Evolutionary conservation across 1,140 invertebrate genomes (phyloP), one percentile per base, ranked within the genome.

Genomic region (Eciton burchellii): DNA sequence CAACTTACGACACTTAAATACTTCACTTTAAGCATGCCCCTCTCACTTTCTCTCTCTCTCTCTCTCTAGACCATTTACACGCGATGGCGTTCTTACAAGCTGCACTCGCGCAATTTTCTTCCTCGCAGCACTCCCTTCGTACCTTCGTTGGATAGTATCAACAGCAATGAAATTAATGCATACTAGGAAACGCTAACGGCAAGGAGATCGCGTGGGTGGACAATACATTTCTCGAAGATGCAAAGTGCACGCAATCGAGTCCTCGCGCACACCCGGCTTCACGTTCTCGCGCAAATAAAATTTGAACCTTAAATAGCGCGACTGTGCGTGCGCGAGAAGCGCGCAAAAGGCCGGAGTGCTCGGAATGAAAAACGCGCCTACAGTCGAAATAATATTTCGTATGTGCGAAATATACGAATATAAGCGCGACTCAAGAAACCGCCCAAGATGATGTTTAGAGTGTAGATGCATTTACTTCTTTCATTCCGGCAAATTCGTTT

Each of bases 281-380:
- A n/a, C 72, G 62, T 49, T 47, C 81, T 57, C 54, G 84, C 73
- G 59, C 72, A 83, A 87, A 87, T 87, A 87, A 87, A 83, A 87
- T 77, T 87, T 60, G 81, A 62, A 76, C 72, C 85, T 81, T 85
- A 85, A 86, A 86, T 86, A 85, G 85, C 85, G 79, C 72, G 63
- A 70, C 65, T 71, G 85, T 14, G 26, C 2, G n/a, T 14, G 62
- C 76, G 2, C 6, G 35, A 35, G 71, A 86, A 66, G 62, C 81
- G 84, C 72, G 66, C 83, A 83, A 87, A 86, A 86, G 45, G 68
- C 60, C 73, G 68, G n/a, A n/a, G 66, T 24, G 49, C 21, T 29
- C 16, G 71, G 47, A 72, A 76, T 76, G 74, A 86, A 85, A 86
- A 86, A 86, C 77, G 12, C 52, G 54, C 21, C n/a, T n/a, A n/a